Base-by-base conservation (phyloP, 2,797 vertebrate genomes). In the Sebastes minor region DNA sequence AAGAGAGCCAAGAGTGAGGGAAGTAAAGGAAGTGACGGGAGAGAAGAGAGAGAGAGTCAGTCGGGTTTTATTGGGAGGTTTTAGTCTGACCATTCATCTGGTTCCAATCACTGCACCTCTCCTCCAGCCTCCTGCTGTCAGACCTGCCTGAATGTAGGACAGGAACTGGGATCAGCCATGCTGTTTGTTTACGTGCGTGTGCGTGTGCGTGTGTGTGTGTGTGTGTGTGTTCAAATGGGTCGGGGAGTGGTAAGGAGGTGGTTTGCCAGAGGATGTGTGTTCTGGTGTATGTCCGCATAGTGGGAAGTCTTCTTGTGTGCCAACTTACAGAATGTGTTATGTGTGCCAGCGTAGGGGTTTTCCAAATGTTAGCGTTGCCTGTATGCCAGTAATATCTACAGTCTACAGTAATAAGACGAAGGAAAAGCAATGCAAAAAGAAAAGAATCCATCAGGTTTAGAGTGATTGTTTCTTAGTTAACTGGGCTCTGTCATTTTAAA, bases 61-160 rank as follows among this genome's bases (percentile, higher is more conserved):
- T 42, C 61, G 23, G 5, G 65, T 69, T 67, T 38, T 25, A 65
- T 69, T 70, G 38, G 55, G 35, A 61, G 46, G 72, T 76, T 85
- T 87, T 71, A 80, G 62, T 70, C 52, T 59, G 57, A 78, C 76
- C 83, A 74, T 86, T 88, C 86, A 89, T 91, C 86, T 92, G 89
- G 77, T 89, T 88, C 72, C 80, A 92, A 86, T 82, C 75, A 66
- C 25, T 86, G 66, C 55, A 42, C 56, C 28, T 13, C 82, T 62
- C 56, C 57, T 59, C 56, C 63, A 33, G 65, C 65, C 66, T 86
- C 78, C 74, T 49, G 66, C 70, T 68, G 65, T 69, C 71, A 83
- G 46, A 68, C 60, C 65, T 56, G 52, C 23, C 49, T 63, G 57
- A 68, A 76, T 74, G 63, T 71, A 60, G 83, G 55, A 67, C 71